phyloP scores from a whole-genome alignment of 1,140 invertebrate genomes.

The Hetaerina americana region DNA sequence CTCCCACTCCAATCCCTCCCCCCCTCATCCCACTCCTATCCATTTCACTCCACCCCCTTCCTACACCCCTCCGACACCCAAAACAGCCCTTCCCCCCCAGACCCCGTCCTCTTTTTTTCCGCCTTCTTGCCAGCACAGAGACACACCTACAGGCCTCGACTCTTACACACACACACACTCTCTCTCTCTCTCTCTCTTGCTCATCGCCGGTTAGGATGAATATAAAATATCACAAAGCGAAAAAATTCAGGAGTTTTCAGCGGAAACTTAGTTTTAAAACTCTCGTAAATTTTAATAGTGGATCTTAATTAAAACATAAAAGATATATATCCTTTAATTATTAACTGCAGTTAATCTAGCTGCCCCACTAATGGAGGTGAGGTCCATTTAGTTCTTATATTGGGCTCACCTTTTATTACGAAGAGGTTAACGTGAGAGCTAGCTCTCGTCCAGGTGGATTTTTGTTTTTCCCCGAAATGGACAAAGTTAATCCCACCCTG shows the following conservation, averaged over 20 bases:
- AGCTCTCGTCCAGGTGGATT: neutral
- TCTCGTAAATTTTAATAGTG: neutral
- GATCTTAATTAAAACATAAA: neutral
- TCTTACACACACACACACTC: no score
- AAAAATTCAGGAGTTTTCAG: neutral
- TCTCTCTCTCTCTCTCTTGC: no score
- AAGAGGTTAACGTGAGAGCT: neutral
- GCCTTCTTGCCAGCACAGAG: no score
- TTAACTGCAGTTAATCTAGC: neutral
- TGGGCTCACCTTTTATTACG: neutral
- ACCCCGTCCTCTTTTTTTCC: no score
- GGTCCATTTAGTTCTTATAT: neutral
- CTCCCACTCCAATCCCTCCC: no score
- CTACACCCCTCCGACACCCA: no score
- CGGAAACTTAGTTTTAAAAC: neutral
- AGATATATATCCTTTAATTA: conserved; percentile 1
- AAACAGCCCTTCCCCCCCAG: no score
- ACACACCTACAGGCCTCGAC: no score
- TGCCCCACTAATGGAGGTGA: neutral
- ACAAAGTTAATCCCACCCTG: neutral
- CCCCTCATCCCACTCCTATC: no score
- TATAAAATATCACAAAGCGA: neutral
- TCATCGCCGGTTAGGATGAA: neutral
- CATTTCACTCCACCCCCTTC: no score
- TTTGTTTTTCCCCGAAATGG: neutral